A percentile compares a stretch with the other conserved stretches of the same genome.
Conservation (phyloP, 2,888 invertebrate species). For the Caenorhabditis panamensis region DNA sequence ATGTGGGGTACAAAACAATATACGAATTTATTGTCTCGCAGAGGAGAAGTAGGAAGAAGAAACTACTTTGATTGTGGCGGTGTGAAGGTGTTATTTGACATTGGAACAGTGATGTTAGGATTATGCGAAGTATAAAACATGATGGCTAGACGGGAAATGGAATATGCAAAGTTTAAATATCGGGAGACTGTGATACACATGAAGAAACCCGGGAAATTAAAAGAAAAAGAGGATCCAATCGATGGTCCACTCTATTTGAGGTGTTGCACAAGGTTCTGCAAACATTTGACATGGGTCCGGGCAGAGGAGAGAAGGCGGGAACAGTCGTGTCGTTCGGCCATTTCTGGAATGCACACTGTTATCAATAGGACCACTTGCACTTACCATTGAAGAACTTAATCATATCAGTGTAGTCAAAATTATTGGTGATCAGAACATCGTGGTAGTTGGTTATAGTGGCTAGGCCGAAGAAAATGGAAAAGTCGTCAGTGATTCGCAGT, state of each 20-base stretch:
- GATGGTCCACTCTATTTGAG: conserved; percentile 46
- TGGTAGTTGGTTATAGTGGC: conserved; percentile 91
- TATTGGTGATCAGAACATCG: conserved; percentile 93
- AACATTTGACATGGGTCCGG: conserved; percentile 90
- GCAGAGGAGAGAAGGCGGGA: conserved; percentile 89
- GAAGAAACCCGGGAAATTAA: conserved; percentile 4
- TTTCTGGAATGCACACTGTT: conserved; percentile 86
- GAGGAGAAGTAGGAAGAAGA: background rate
- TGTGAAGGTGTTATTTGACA: background rate
- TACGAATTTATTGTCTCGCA: background rate
- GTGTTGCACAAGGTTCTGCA: conserved; percentile 88
- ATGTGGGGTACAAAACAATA: background rate
- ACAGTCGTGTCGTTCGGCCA: conserved; percentile 95
- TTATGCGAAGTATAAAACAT: conserved; percentile 7
- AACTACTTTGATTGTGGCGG: conserved; percentile 2
- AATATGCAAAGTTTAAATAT: background rate
- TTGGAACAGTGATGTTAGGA: background rate
- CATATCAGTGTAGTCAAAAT: conserved; percentile 98
- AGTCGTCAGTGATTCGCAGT: conserved; percentile 89
- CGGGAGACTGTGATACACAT: conserved; percentile 15
- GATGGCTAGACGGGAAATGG: background rate
- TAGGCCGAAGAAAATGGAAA: conserved; percentile 93
- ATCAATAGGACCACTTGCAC: background rate
- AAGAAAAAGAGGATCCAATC: conserved; percentile 1
- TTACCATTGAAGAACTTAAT: conserved; percentile 97